Evolutionary conservation across 35 echinoderm and acorn worm genomes (phyloP), one percentile per base, ranked within the genome.

Genomic region (Eucidaris tribuloides): DNA sequence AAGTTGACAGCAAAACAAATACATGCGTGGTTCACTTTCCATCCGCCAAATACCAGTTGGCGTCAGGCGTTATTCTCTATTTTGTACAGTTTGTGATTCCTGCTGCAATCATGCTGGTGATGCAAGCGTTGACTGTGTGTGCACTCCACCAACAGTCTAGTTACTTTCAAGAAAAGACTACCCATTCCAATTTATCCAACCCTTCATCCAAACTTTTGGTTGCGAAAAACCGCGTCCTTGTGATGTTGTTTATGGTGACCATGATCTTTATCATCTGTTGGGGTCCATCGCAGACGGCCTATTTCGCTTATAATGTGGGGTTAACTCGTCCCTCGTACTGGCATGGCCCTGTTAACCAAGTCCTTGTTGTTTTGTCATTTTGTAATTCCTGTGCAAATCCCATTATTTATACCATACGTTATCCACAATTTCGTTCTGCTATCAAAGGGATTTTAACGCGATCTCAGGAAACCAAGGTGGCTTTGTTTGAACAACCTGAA

Each of bases 241-340:
- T 42, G 68, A 15, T 74, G 15, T 42, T 74, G 68, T 74, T 74
- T n/a, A 22, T 74, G 28, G 68, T 74, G 0, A 74, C 44, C 68
- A 0, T 74, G 35, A 74, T 40, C 7, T 74, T 74, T 36, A 74
- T 74, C 14, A 36, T 74, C 41, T 74, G 68, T 7, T 74, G 68
- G 68, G 41, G 15, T 15, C 28, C 68, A 7, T 33, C 38, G 24
- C 38, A 40, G 3, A 38, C 22, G 22, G 68, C 35, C 0, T 36
- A 42, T 22, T 40, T 74, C 2, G 68, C 68, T 19, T 74, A 74
- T 40, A 74, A 74, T 40, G 1, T 44, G 13, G 5, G 20, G 7
- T 44, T 74, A 40, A 40, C 44, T 17, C 35, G 9, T 22, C 68
- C 35, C 9, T 74, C 3, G 68, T 74, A 74, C 20, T 40, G 38